These are phyloP conservation scores for Mongoloraphidia duomilia DNA, from an alignment of 2,888 invertebrate genomes.

Conservation along the genomic window DNA sequence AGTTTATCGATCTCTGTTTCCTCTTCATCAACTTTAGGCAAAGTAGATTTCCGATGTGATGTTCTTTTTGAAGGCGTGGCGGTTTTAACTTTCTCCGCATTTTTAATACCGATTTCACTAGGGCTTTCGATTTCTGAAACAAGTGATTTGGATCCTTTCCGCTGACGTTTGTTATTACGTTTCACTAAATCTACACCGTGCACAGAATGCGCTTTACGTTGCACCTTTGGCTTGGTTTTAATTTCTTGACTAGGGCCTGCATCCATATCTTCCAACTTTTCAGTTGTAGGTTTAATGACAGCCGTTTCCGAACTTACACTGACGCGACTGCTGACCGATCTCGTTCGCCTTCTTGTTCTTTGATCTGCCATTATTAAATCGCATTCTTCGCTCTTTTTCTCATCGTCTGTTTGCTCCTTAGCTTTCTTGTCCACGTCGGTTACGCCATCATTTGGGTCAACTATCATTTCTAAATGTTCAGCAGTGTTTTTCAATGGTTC, in stretches of 20 bases:
- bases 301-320: constrained; percentile 2
- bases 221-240: too few species aligned
- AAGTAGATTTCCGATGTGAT: background rate
- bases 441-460: too few species aligned
- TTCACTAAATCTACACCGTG: too few species aligned
- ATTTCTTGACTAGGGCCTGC: background rate
- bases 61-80: background rate
- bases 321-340: too few species aligned
- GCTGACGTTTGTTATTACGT: too few species aligned
- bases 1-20: constrained; percentile 4
- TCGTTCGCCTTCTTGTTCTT: background rate
- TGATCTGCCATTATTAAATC: too few species aligned
- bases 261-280: background rate
- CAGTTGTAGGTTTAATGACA: background rate
- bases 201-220: too few species aligned
- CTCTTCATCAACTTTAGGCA: constrained; percentile 2
- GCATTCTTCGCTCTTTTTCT: background rate
- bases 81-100: background rate
- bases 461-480: too few species aligned
- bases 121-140: too few species aligned
- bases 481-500: too few species aligned
- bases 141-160: too few species aligned
- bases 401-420: background rate
- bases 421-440: background rate
- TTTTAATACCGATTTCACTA: background rate